Evolutionary conservation across 1,140 invertebrate genomes (phyloP).

Genomic region (Hetaerina americana): DNA sequence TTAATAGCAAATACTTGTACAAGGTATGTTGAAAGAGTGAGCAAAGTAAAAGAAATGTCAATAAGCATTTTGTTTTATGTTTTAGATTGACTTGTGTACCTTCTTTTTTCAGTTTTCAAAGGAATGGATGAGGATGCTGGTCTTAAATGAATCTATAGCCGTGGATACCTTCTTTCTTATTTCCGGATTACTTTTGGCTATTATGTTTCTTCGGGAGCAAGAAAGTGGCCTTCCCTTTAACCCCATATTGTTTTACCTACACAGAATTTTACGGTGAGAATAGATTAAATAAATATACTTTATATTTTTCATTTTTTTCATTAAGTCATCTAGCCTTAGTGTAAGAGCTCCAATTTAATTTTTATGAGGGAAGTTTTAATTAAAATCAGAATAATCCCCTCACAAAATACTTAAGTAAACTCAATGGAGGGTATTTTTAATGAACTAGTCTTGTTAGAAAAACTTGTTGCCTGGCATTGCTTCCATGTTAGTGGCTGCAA

Average conservation of each 20-base stretch:
- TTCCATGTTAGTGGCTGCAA: too few relatives aligned
- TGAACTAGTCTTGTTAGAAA: too few relatives aligned
- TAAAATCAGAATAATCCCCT: background rate
- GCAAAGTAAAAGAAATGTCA: background rate
- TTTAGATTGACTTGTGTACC: background rate
- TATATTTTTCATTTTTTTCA: background rate
- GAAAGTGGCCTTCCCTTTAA: slow-evolving; percentile 18
- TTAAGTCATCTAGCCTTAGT: background rate
- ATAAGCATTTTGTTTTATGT: background rate
- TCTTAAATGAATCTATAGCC: slow-evolving; percentile 27
- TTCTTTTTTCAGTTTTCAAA: background rate
- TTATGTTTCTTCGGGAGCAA: slow-evolving; percentile 17
- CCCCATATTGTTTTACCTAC: slow-evolving; percentile 15
- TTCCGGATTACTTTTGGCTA: slow-evolving; percentile 19
- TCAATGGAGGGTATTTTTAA: too few relatives aligned
- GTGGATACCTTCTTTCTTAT: slow-evolving; percentile 35
- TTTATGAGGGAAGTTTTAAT: background rate
- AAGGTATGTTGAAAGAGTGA: background rate
- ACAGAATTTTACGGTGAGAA: slow-evolving; percentile 21
- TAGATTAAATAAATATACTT: background rate
- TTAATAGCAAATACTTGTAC: background rate
- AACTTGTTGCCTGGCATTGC: too few relatives aligned
- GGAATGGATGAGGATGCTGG: background rate
- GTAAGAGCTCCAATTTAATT: background rate
- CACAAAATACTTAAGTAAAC: background rate